phyloP scores from a whole-genome alignment of 2,888 invertebrate species.

The Brachypalpus laphriformis region DNA sequence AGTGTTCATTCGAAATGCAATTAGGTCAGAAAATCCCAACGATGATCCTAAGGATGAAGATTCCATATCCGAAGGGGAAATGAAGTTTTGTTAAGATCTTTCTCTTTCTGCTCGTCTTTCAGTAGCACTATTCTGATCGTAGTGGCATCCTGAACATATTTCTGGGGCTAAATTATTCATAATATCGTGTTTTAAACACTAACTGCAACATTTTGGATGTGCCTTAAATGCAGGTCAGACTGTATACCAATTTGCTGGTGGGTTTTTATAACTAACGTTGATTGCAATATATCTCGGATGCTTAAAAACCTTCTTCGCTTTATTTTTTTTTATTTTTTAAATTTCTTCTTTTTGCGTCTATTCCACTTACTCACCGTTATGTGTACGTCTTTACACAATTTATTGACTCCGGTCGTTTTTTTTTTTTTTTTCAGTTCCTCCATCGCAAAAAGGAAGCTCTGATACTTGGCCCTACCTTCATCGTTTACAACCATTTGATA shows the following conservation, averaged over 20 bases:
- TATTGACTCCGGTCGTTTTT: background rate
- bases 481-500: constrained; percentile 1
- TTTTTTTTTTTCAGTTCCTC: background rate
- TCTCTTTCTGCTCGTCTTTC: no score
- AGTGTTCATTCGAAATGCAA: no score
- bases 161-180: no score
- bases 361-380: background rate
- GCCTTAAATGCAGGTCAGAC: background rate
- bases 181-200: no score
- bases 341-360: background rate
- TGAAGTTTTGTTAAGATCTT: no score
- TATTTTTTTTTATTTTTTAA: background rate
- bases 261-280: background rate
- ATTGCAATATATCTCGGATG: background rate
- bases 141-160: no score
- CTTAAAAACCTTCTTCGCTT: background rate
- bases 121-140: no score
- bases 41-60: no score
- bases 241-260: background rate
- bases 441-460: background rate
- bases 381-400: background rate
- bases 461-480: background rate
- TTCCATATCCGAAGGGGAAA: no score
- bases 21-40: no score
- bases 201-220: no score